Conservation (phyloP, 2,797 vertebrate genomes). For the Coccyzus lansbergi region DNA sequence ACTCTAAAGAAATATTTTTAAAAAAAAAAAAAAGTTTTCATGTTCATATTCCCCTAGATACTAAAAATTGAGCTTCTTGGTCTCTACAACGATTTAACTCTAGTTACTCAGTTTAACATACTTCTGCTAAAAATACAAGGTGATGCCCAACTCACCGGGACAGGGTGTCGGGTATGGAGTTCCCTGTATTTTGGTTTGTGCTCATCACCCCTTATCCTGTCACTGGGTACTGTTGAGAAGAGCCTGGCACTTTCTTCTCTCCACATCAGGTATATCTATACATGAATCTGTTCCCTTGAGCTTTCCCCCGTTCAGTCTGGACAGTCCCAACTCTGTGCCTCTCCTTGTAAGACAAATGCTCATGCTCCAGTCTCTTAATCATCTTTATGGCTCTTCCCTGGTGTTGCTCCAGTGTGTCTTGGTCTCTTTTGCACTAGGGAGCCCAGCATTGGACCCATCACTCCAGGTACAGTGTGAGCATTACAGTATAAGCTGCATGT, state of each 20-base stretch:
- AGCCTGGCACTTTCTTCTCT: neutral
- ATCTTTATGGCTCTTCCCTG: neutral
- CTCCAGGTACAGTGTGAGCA: neutral
- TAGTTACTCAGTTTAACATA: neutral
- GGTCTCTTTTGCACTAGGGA: neutral
- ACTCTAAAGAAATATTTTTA: neutral
- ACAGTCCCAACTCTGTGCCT: neutral
- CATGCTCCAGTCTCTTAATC: neutral
- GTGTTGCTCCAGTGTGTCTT: neutral
- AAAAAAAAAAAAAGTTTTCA: accelerated
- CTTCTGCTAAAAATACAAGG: neutral
- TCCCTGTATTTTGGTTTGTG: neutral
- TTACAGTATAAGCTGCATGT: neutral
- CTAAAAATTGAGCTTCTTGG: neutral
- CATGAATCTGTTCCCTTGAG: neutral
- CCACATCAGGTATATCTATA: neutral
- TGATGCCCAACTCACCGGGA: accelerated
- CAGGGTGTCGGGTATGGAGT: neutral
- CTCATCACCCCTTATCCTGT: neutral
- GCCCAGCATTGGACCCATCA: neutral
- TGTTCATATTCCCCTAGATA: neutral
- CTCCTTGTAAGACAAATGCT: neutral
- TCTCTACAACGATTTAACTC: neutral
- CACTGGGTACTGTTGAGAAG: neutral
- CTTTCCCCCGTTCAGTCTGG: neutral